Evolutionary conservation across 2,797 vertebrate genomes (phyloP).

Genomic region (Mastacembelus armatus): DNA sequence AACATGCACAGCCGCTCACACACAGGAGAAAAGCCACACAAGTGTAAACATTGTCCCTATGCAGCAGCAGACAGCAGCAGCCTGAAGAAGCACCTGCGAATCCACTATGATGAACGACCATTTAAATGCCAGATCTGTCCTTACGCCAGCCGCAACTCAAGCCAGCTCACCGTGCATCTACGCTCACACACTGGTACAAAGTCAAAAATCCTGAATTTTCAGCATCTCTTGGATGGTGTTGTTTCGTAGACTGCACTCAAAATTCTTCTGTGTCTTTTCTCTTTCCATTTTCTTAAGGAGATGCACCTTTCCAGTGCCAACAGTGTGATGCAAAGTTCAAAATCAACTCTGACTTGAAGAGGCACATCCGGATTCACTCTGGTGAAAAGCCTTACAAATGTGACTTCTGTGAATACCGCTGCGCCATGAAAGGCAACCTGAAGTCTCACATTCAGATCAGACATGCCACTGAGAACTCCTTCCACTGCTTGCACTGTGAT

Average conservation of each 20-base stretch:
- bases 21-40: slow-evolving; percentile 96
- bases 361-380: slow-evolving; percentile 95
- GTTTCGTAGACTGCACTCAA: background rate
- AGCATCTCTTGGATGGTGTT: background rate
- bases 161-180: slow-evolving; percentile 97
- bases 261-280: slow-evolving; percentile 15
- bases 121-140: slow-evolving; percentile 99
- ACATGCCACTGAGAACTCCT: slow-evolving; percentile 87
- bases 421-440: slow-evolving; percentile 98
- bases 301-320: slow-evolving; percentile 97
- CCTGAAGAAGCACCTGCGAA: slow-evolving; percentile 95
- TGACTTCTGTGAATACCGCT: slow-evolving; percentile 94
- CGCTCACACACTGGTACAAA: slow-evolving; percentile 94
- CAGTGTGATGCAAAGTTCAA: slow-evolving; percentile 98
- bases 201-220: background rate
- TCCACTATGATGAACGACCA: slow-evolving; percentile 96
- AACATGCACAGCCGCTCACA: slow-evolving; percentile 96
- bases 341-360: slow-evolving; percentile 98
- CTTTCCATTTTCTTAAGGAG: slow-evolving; percentile 83
- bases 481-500: slow-evolving; percentile 90
- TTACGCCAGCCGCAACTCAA: slow-evolving; percentile 97
- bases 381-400: slow-evolving; percentile 98
- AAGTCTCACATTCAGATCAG: slow-evolving; percentile 96
- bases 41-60: slow-evolving; percentile 94
- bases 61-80: slow-evolving; percentile 98